These are phyloP conservation scores for Egretta garzetta DNA, from an alignment of 2,113 vertebrate genomes.

Conservation along the genomic window DNA sequence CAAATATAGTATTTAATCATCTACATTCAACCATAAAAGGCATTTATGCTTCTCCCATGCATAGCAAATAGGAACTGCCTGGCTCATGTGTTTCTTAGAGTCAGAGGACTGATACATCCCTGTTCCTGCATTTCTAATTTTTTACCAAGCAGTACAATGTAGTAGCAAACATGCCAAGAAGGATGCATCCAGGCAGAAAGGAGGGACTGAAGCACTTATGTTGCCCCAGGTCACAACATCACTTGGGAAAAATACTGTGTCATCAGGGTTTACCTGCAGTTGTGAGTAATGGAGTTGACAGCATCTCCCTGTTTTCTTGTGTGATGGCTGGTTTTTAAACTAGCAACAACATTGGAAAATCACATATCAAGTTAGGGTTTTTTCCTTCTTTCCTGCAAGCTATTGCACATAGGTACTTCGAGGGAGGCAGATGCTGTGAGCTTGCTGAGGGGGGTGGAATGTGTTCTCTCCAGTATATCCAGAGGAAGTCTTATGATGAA, in stretches of 20 bases:
- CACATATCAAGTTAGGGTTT: background rate
- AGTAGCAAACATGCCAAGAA: background rate
- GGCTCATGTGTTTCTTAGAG: background rate
- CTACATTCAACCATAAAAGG: background rate
- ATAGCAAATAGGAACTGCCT: conserved; percentile 27
- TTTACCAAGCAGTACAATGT: background rate
- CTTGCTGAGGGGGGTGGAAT: background rate
- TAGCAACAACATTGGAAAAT: background rate
- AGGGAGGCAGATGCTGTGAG: background rate
- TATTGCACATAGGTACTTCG: background rate
- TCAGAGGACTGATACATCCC: background rate
- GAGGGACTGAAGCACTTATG: background rate
- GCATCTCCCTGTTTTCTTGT: background rate
- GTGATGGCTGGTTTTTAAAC: background rate
- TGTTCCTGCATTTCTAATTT: background rate
- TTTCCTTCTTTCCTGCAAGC: background rate
- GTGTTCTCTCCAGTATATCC: background rate
- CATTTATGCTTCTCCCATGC: background rate
- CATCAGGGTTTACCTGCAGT: background rate
- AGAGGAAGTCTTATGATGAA: background rate
- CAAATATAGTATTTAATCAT: background rate
- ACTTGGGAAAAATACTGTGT: background rate
- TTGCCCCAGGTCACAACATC: background rate
- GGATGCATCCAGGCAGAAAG: background rate
- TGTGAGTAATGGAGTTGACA: background rate